phyloP scores from a whole-genome alignment of 2,888 invertebrate species.

The Drosophila fulvimacula region DNA sequence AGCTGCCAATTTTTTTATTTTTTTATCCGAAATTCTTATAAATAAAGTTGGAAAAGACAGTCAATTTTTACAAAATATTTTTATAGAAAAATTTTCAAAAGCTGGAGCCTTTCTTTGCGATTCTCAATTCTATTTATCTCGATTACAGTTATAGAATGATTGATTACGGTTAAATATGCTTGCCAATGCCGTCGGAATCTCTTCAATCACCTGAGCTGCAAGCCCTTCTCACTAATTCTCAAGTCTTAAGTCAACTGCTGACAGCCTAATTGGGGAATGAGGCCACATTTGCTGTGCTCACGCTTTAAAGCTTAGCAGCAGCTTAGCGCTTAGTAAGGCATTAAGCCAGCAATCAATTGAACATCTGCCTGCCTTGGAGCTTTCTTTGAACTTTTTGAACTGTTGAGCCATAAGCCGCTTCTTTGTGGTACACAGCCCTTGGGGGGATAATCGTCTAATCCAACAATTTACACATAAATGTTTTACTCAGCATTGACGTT shows the following conservation, averaged over 20 bases:
- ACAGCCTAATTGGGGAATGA: constrained; percentile 11
- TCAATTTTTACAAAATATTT: no score
- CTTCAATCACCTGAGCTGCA: neutral
- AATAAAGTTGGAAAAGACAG: no score
- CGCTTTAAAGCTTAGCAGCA: constrained; percentile 25
- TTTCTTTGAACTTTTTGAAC: constrained; percentile 40
- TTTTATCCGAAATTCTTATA: no score
- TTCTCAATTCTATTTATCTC: neutral
- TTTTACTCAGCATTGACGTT: constrained; percentile 39
- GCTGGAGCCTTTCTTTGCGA: no score
- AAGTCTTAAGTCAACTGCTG: constrained; percentile 1
- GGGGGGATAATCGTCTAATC: constrained; percentile 47
- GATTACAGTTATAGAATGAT: no score
- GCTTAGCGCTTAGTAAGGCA: constrained; percentile 31
- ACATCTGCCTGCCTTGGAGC: constrained; percentile 4
- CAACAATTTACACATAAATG: constrained; percentile 59
- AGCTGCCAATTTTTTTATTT: no score
- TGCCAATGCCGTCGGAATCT: neutral
- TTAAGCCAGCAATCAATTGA: constrained; percentile 46
- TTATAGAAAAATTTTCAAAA: neutral
- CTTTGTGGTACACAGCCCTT: constrained; percentile 17
- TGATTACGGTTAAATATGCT: neutral
- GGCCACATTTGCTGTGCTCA: constrained; percentile 1
- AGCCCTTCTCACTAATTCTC: neutral
- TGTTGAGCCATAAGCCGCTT: constrained; percentile 34